Percentiles rank a stretch among this genome's conserved stretches.
Evolutionary conservation across 2,797 vertebrate species (phyloP).

Genomic region (Xiphorhynchus erythropygius): DNA sequence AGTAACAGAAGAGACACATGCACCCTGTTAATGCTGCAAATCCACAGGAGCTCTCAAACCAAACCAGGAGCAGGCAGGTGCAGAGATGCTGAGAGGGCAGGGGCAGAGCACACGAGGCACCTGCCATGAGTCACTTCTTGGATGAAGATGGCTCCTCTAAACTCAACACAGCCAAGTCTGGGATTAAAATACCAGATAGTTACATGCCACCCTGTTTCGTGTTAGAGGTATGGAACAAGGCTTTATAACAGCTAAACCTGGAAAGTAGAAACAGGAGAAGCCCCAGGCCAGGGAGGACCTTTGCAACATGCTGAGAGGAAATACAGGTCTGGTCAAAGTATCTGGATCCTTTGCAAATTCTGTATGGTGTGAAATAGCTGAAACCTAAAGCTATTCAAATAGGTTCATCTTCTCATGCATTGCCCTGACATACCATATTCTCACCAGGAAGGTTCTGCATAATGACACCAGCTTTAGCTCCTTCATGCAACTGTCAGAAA

Average conservation of each 20-base stretch:
- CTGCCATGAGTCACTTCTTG: accelerated
- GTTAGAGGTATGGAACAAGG: background rate
- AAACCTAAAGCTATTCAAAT: background rate
- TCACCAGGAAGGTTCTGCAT: background rate
- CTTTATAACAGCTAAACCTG: background rate
- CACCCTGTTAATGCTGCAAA: background rate
- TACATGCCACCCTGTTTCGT: background rate
- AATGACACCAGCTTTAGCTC: background rate
- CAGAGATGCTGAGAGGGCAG: accelerated
- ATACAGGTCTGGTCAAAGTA: background rate
- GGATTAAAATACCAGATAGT: background rate
- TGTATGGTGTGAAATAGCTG: background rate
- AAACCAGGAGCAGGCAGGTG: accelerated
- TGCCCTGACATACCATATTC: background rate
- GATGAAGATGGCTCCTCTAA: accelerated
- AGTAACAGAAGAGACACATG: background rate
- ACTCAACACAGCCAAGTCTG: accelerated
- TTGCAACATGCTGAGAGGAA: background rate
- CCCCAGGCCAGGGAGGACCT: accelerated
- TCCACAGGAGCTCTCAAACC: background rate
- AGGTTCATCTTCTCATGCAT: background rate
- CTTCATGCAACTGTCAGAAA: background rate
- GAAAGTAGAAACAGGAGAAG: background rate
- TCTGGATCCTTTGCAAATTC: background rate
- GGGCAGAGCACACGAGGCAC: accelerated